Conservation (phyloP, 2,888 invertebrate species). For the Alcis repandata region DNA sequence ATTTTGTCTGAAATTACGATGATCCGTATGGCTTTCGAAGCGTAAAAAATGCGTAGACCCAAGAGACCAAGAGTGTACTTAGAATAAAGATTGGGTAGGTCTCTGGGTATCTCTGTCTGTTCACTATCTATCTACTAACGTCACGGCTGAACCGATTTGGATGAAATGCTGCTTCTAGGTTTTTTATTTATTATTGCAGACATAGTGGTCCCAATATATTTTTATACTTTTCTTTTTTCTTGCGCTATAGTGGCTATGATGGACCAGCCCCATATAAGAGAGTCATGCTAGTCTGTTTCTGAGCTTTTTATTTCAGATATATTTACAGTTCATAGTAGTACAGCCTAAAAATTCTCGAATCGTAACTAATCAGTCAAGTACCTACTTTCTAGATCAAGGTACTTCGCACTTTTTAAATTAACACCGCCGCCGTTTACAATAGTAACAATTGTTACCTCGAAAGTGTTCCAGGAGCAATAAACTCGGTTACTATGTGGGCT, state of each 20-base stretch:
- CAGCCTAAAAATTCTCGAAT: not conserved
- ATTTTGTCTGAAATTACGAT: not conserved
- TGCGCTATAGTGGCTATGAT: too few species aligned
- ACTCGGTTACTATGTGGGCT: slow-evolving; percentile 34
- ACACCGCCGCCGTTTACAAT: slow-evolving; percentile 8
- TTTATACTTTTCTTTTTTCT: too few species aligned
- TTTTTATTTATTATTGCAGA: not conserved
- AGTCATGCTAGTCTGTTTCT: too few species aligned
- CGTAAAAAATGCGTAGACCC: not conserved
- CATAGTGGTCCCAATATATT: too few species aligned
- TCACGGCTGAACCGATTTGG: slow-evolving; percentile 1
- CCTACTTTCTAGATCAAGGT: not conserved
- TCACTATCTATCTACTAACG: not conserved
- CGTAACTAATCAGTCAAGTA: not conserved
- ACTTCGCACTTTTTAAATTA: slow-evolving; percentile 10
- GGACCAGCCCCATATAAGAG: too few species aligned
- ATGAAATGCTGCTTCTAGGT: not conserved
- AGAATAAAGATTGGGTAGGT: too few species aligned
- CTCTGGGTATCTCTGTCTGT: not conserved
- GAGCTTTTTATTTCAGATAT: too few species aligned
- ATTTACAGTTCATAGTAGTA: too few species aligned
- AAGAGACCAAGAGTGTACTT: too few species aligned
- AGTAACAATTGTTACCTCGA: slow-evolving; percentile 12
- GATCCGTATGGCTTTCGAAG: too few species aligned
- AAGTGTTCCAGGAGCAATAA: slow-evolving; percentile 20